Conservation (phyloP, 2,888 invertebrate genomes). For the Megaustenia siamemsis region DNA sequence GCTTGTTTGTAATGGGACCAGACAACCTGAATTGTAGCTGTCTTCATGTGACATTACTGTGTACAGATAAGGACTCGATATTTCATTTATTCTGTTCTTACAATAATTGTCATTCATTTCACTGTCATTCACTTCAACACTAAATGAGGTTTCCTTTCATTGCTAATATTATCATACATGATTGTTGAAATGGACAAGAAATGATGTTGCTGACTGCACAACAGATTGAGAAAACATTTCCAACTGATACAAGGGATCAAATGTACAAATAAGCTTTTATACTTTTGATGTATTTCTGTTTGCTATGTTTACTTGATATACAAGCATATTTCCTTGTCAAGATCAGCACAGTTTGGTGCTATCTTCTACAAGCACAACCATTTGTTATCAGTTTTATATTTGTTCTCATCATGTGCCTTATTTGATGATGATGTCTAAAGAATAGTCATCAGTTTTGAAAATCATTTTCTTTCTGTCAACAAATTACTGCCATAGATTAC, state of each 20-base stretch:
- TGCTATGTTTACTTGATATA: neutral
- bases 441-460: no score
- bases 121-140: neutral
- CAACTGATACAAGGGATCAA: conserved; percentile 38
- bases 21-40: no score
- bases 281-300: neutral
- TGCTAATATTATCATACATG: no score
- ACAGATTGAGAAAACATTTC: conserved; percentile 30
- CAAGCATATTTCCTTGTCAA: neutral
- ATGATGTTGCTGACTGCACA: no score
- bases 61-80: neutral
- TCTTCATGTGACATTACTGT: neutral
- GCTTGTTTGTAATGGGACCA: no score
- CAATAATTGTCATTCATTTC: neutral
- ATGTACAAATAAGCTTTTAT: conserved; percentile 2
- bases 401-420: neutral
- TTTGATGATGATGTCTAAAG: no score
- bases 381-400: neutral
- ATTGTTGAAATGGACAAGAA: no score
- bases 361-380: neutral
- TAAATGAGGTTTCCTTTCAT: no score
- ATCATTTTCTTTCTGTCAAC: no score
- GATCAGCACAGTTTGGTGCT: neutral
- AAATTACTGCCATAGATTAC: no score
- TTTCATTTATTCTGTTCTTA: neutral